Evolutionary conservation across 2,797 vertebrate species (phyloP).

Genomic region (Jordanella pulchra): DNA sequence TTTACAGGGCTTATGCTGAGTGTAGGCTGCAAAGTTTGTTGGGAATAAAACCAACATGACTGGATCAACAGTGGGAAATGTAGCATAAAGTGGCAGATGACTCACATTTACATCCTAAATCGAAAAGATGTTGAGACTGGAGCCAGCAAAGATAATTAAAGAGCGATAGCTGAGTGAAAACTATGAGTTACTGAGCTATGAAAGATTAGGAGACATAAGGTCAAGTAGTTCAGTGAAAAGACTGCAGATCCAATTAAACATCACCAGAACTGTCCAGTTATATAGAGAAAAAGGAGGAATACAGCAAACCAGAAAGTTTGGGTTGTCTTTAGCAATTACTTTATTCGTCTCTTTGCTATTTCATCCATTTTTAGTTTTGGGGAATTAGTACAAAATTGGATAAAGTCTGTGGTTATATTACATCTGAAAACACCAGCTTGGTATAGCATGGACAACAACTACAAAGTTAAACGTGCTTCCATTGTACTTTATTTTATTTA

Average conservation of each 20-base stretch:
- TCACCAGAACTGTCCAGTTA: background rate
- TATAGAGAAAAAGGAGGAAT: background rate
- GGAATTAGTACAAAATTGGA: no score
- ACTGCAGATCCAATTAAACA: background rate
- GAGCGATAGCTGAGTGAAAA: constrained; percentile 1
- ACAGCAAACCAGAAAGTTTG: background rate
- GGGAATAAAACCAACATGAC: constrained; percentile 1
- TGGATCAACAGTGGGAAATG: constrained; percentile 15
- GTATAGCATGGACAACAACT: no score
- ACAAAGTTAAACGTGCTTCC: no score
- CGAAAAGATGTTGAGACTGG: constrained; percentile 7
- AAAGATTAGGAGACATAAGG: constrained; percentile 7
- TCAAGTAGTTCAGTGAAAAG: constrained; percentile 6
- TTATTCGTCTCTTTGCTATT: no score
- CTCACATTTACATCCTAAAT: constrained; percentile 3
- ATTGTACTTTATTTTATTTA: no score
- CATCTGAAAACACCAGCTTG: no score
- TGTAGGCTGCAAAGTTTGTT: constrained; percentile 4
- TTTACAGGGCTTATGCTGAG: constrained; percentile 24
- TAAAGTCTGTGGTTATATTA: no score
- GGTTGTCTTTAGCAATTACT: no score
- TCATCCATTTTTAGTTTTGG: no score
- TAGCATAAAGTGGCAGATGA: constrained; percentile 13
- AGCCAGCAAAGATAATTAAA: background rate
- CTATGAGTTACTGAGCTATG: constrained; percentile 7